Percentiles rank a stretch among this genome's conserved stretches.
phyloP scores from a whole-genome alignment of 2,888 invertebrate species.

The Bhutanitis thaidina region DNA sequence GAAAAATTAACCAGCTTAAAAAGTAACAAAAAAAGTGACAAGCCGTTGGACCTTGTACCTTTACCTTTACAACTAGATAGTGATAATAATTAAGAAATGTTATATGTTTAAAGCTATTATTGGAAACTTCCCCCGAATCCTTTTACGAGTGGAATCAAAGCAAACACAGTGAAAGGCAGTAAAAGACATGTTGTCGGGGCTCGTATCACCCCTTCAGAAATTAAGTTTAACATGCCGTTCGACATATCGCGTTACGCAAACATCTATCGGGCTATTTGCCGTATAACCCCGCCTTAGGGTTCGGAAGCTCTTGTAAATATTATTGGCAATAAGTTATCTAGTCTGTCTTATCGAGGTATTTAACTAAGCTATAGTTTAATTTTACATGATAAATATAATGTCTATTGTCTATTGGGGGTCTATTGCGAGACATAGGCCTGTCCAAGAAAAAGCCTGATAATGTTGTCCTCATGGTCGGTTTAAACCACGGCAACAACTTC shows the following conservation, averaged over 20 bases:
- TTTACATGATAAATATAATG: no score
- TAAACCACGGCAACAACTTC: no score
- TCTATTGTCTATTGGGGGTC: no score
- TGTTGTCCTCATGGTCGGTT: no score
- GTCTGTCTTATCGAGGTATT: not conserved
- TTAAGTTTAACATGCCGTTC: slow-evolving; percentile 77
- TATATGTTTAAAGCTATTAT: not conserved
- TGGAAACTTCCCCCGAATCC: slow-evolving; percentile 24
- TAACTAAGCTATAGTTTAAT: no score
- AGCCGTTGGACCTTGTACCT: no score
- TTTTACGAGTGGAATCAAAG: slow-evolving; percentile 54
- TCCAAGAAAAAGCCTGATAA: no score
- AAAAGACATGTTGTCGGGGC: slow-evolving; percentile 53
- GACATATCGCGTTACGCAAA: slow-evolving; percentile 66
- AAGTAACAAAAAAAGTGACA: no score
- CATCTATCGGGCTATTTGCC: slow-evolving; percentile 62
- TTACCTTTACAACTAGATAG: no score
- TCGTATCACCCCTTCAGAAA: slow-evolving; percentile 63
- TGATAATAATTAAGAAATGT: not conserved
- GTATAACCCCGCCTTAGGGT: slow-evolving; percentile 36
- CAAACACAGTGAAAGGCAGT: slow-evolving; percentile 56
- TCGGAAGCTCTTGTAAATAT: slow-evolving; percentile 37
- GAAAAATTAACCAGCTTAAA: no score
- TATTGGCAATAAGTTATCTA: slow-evolving; percentile 38
- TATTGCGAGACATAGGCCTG: no score